These are phyloP conservation scores for Mesitornis unicolor DNA, from an alignment of 2,113 vertebrate species.

Conservation along the genomic window DNA sequence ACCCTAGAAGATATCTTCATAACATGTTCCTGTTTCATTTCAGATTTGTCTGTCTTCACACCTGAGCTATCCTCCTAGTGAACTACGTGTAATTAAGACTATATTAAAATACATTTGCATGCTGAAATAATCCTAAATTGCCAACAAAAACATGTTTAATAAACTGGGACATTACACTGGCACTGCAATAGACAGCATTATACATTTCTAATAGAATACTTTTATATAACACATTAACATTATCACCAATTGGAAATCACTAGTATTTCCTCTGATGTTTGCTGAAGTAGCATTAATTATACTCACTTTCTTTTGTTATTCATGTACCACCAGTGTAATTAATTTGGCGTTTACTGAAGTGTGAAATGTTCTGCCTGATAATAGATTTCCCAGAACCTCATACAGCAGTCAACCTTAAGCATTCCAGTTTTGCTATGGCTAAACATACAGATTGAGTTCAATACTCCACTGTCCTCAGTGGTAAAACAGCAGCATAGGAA, in stretches of 20 bases:
- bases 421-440: not conserved
- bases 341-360: constrained; percentile 46
- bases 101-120: not conserved
- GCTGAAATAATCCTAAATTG: not conserved
- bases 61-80: not conserved
- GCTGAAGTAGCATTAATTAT: constrained; percentile 18
- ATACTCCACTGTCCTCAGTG: not conserved
- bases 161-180: constrained; percentile 24
- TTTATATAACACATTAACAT: constrained; percentile 1
- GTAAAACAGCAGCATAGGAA: not conserved
- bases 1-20: not conserved
- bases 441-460: not conserved
- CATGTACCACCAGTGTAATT: constrained; percentile 45
- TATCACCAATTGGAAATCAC: constrained; percentile 44
- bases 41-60: not conserved
- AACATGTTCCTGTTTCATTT: not conserved
- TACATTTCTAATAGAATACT: constrained; percentile 29
- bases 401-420: not conserved
- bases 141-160: constrained; percentile 38
- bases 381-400: constrained; percentile 48
- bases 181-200: not conserved
- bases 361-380: constrained; percentile 43
- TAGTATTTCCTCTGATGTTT: constrained; percentile 45
- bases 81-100: not conserved
- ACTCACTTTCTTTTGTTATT: constrained; percentile 21